These are phyloP conservation scores for Lypha dubia DNA, from an alignment of 2,888 invertebrate species.

Conservation along the genomic window DNA sequence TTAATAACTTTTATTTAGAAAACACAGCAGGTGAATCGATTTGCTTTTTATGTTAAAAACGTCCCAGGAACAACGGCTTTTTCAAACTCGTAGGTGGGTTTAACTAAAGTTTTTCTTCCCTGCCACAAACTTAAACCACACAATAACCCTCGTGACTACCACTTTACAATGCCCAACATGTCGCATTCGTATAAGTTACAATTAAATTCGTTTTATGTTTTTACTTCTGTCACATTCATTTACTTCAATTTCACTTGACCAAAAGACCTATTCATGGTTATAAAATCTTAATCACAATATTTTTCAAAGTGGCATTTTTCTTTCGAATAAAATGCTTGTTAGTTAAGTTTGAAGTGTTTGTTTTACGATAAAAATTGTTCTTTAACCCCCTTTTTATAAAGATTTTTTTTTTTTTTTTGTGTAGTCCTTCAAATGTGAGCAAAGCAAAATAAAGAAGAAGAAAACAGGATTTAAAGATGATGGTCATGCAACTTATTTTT, in stretches of 20 bases:
- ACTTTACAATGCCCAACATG: neutral
- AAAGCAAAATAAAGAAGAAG: neutral
- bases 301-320: conserved; percentile 14
- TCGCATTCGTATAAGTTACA: conserved; percentile 43
- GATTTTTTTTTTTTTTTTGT: conserved; percentile 6
- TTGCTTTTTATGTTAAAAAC: too few species aligned
- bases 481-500: conserved; percentile 2
- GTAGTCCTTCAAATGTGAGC: neutral
- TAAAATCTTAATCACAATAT: conserved; percentile 42
- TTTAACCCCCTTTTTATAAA: conserved; percentile 9
- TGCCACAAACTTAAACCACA: conserved; percentile 1
- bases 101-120: neutral
- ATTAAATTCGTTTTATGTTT: conserved; percentile 46
- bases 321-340: conserved; percentile 22
- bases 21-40: too few species aligned
- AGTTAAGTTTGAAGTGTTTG: conserved; percentile 57
- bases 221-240: conserved; percentile 18
- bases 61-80: too few species aligned
- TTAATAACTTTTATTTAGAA: neutral
- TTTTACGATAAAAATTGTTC: conserved; percentile 47
- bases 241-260: conserved; percentile 48
- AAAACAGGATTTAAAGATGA: conserved; percentile 10
- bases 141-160: neutral
- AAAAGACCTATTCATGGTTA: conserved; percentile 54
- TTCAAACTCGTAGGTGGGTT: too few species aligned